A percentile compares a stretch with the other conserved stretches of the same genome.
phyloP scores from a whole-genome alignment of 2,888 invertebrate species.

The Clusia tigrina region DNA sequence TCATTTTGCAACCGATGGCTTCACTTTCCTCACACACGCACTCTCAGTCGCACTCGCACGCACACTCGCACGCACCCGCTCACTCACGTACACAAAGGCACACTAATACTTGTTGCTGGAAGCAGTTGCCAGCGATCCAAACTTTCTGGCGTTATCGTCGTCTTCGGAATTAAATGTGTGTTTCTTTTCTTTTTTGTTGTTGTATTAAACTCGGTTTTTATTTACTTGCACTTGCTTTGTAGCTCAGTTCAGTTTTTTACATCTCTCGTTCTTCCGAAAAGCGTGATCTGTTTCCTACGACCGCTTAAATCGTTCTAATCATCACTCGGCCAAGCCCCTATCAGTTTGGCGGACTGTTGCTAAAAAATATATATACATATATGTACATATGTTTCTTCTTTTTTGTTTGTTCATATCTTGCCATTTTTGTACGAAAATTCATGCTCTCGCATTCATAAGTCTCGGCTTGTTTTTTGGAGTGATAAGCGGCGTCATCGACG shows the following conservation, averaged over 20 bases:
- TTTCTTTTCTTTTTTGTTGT: slow-evolving; percentile 12
- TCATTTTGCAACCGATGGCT: slow-evolving; percentile 45
- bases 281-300: slow-evolving; percentile 48
- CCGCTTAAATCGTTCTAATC: slow-evolving; percentile 51
- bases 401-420: too few relatives aligned
- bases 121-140: too few relatives aligned
- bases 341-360: slow-evolving; percentile 19
- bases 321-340: slow-evolving; percentile 39
- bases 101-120: too few relatives aligned
- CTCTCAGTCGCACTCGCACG: too few relatives aligned
- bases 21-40: neutral
- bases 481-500: too few relatives aligned
- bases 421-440: too few relatives aligned
- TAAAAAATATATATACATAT: neutral
- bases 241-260: neutral
- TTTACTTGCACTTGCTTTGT: neutral
- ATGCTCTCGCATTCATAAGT: too few relatives aligned
- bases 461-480: too few relatives aligned
- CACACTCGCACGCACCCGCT: too few relatives aligned
- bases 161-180: neutral
- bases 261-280: slow-evolving; percentile 9
- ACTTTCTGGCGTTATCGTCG: neutral
- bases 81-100: too few relatives aligned
- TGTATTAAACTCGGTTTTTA: neutral
- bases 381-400: neutral